These are phyloP conservation scores for Octopus bimaculoides DNA, from an alignment of 1,140 invertebrate species.

Conservation along the genomic window DNA sequence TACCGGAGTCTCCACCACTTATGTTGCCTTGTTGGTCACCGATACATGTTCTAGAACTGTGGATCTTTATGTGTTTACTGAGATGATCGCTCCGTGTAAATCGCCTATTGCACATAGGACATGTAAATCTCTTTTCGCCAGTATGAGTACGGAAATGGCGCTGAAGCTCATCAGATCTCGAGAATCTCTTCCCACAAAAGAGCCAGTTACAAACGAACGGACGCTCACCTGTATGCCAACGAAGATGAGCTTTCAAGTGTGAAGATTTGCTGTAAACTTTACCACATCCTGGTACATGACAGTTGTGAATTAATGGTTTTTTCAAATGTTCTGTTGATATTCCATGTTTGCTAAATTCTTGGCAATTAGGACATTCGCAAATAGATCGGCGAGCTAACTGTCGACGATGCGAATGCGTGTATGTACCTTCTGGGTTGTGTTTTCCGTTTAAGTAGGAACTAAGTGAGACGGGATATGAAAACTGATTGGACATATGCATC, in stretches of 20 bases:
- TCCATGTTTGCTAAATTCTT: slow-evolving; percentile 86
- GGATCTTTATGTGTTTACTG: too few relatives aligned
- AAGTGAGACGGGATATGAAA: background rate
- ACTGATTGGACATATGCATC: background rate
- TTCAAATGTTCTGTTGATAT: slow-evolving; percentile 79
- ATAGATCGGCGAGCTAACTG: slow-evolving; percentile 57
- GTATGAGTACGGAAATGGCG: slow-evolving; percentile 86
- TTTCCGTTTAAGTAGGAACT: background rate
- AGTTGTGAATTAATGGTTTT: slow-evolving; percentile 97
- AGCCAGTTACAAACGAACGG: slow-evolving; percentile 76
- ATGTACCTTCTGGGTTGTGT: background rate
- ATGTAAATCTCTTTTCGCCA: slow-evolving; percentile 57
- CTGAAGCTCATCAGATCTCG: slow-evolving; percentile 90
- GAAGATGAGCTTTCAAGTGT: slow-evolving; percentile 72
- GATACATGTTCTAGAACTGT: too few relatives aligned
- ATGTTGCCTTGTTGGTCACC: too few relatives aligned
- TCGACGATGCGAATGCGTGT: background rate
- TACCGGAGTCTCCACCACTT: too few relatives aligned
- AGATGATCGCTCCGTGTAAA: too few relatives aligned
- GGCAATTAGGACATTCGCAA: slow-evolving; percentile 96
- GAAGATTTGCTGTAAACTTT: slow-evolving; percentile 88
- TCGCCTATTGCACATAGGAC: too few relatives aligned
- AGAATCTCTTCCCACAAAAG: slow-evolving; percentile 85
- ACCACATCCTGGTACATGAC: slow-evolving; percentile 96
- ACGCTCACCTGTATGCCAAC: slow-evolving; percentile 13